Conservation (phyloP, 2,888 invertebrate genomes). For the Clostera curtula region DNA sequence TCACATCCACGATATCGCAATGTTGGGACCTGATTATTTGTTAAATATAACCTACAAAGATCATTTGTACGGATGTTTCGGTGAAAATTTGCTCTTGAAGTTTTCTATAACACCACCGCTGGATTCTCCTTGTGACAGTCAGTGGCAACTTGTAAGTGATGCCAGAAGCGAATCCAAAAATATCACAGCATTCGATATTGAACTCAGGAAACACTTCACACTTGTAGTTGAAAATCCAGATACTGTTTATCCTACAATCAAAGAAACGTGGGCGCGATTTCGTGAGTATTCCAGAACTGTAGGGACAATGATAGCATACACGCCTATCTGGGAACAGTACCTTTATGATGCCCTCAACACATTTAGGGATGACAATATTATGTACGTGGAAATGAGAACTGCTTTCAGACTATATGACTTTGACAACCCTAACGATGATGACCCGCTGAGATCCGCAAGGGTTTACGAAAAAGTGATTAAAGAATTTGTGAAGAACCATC, state of each 20-base stretch:
- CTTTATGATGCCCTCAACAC: conserved; percentile 77
- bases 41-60: conserved; percentile 78
- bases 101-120: conserved; percentile 45
- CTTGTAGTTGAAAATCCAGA: conserved; percentile 68
- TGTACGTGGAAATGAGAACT: conserved; percentile 82
- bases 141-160: conserved; percentile 66
- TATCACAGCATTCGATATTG: conserved; percentile 60
- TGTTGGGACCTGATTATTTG: conserved; percentile 77
- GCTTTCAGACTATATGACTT: conserved; percentile 78
- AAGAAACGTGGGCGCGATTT: conserved; percentile 77
- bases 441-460: conserved; percentile 71
- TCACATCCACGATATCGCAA: conserved; percentile 80
- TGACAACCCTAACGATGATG: conserved; percentile 73
- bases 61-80: conserved; percentile 72
- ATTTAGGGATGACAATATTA: conserved; percentile 79
- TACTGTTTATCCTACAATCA: conserved; percentile 61
- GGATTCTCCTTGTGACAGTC: conserved; percentile 23
- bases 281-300: conserved; percentile 70
- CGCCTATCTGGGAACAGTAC: conserved; percentile 79
- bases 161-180: conserved; percentile 51
- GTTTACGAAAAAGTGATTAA: conserved; percentile 74
- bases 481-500: conserved; percentile 74
- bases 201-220: conserved; percentile 70
- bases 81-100: conserved; percentile 23
- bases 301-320: conserved; percentile 72